A percentile compares a stretch with the other conserved stretches of the same genome.
Evolutionary conservation across 2,113 vertebrate species (phyloP).

Genomic region (Onychostruthus taczanowskii): DNA sequence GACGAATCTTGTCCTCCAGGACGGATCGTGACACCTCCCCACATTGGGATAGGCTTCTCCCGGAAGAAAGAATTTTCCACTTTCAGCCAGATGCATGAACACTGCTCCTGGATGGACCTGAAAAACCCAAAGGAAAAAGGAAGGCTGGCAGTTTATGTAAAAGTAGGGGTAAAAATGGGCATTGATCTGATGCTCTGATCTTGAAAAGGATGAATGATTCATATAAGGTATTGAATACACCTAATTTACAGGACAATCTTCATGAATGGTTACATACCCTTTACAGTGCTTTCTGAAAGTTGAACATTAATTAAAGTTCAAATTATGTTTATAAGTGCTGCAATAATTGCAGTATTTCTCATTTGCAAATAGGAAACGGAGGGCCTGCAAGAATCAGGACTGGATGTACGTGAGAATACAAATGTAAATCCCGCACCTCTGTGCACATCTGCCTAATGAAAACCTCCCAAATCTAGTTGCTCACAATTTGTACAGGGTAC

Average conservation of each 20-base stretch:
- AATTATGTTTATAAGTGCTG: background rate
- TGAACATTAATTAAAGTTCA: background rate
- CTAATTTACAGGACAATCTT: background rate
- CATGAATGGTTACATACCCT: background rate
- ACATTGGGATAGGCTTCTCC: background rate
- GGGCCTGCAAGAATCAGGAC: background rate
- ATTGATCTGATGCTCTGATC: background rate
- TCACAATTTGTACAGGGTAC: background rate
- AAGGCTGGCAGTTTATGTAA: background rate
- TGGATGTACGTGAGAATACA: background rate
- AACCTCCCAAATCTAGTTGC: background rate
- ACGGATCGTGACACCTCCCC: background rate
- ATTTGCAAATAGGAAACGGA: background rate
- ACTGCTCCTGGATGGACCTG: background rate
- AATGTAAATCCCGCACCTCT: background rate
- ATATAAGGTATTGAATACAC: background rate
- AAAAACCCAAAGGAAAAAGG: background rate
- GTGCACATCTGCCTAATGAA: background rate
- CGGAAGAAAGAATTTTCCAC: background rate
- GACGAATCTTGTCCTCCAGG: too few relatives aligned
- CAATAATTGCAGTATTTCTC: background rate
- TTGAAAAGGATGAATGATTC: background rate
- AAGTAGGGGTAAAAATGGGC: background rate
- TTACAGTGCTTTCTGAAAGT: background rate
- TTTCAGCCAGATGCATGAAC: background rate